A percentile compares a stretch with the other conserved stretches of the same genome.
phyloP scores from a whole-genome alignment of 1,140 invertebrate species.

The Temnothorax curvispinosus region DNA sequence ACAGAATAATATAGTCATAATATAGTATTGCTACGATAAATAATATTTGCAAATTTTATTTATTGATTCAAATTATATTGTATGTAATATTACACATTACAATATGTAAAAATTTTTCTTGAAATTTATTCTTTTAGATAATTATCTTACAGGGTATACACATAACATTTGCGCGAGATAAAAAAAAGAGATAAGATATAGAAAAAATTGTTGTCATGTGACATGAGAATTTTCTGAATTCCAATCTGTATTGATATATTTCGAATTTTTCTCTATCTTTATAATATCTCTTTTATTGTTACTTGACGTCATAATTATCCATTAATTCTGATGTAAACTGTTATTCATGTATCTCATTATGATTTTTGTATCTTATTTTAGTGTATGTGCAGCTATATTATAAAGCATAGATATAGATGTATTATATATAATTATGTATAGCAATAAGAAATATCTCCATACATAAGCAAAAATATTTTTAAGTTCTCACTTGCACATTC shows the following conservation, averaged over 20 bases:
- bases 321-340: constrained; percentile 26
- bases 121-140: constrained; percentile 7
- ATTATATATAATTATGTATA: constrained; percentile 50
- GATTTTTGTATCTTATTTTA: constrained; percentile 45
- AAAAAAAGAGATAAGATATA: neutral
- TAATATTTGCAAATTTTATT: constrained; percentile 33
- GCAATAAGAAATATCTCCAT: constrained; percentile 37
- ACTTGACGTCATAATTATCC: constrained; percentile 15
- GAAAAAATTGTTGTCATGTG: neutral
- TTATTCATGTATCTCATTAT: neutral
- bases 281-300: constrained; percentile 28
- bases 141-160: constrained; percentile 28
- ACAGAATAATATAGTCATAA: neutral
- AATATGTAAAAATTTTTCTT: constrained; percentile 23
- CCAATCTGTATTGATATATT: neutral
- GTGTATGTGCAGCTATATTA: constrained; percentile 2
- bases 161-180: neutral
- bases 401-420: constrained; percentile 31
- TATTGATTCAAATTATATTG: constrained; percentile 4
- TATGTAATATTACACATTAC: neutral
- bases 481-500: constrained; percentile 41
- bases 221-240: neutral
- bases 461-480: constrained; percentile 51
- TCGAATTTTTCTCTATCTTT: constrained; percentile 17
- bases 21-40: constrained; percentile 5